Conservation (phyloP, 35 echinoderm and acorn worm species). For the Lytechinus variegatus region DNA sequence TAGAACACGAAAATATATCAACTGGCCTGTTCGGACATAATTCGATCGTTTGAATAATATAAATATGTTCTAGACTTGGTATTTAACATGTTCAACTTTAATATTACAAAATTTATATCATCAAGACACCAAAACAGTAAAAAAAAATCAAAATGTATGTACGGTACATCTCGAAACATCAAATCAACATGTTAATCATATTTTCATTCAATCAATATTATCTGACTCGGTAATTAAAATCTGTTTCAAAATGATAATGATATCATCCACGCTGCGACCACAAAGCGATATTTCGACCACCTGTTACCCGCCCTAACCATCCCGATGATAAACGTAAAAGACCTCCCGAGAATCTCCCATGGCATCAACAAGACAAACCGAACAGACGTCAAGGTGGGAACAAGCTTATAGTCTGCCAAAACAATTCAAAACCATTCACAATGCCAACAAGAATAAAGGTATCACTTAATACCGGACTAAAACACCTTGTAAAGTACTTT, state of each 20-base stretch:
- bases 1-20: too few species aligned
- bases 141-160: too few species aligned
- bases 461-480: neutral
- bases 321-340: neutral
- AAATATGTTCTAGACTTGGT: too few species aligned
- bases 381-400: neutral
- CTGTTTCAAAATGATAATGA: constrained; percentile 5
- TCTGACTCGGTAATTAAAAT: neutral
- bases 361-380: neutral
- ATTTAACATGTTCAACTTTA: too few species aligned
- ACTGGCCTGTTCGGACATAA: too few species aligned
- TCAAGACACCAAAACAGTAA: too few species aligned
- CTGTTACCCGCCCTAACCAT: neutral
- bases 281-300: neutral
- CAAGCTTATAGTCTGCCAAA: neutral
- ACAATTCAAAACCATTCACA: neutral
- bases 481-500: neutral
- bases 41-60: too few species aligned
- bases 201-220: too few species aligned
- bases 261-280: neutral
- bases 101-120: too few species aligned
- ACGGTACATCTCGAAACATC: too few species aligned
- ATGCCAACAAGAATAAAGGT: constrained; percentile 4
- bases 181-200: too few species aligned
- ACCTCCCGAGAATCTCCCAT: neutral